Evolutionary conservation across 2,113 vertebrate species (phyloP).

Genomic region (Aegypius monachus): DNA sequence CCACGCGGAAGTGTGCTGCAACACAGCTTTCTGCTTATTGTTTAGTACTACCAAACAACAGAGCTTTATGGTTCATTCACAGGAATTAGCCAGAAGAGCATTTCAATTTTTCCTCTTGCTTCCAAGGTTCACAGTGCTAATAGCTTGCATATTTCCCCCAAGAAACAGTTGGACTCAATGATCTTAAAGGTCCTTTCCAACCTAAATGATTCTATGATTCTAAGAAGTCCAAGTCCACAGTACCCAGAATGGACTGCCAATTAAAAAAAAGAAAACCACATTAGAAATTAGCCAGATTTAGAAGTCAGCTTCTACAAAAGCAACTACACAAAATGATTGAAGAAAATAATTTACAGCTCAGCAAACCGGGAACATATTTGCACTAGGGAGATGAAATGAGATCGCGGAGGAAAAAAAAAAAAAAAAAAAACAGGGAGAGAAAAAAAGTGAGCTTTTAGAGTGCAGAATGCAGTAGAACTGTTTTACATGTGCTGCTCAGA

Average conservation of each 20-base stretch:
- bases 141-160: neutral
- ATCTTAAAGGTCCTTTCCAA: neutral
- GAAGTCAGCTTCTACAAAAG: neutral
- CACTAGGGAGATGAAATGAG: neutral
- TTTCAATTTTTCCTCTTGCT: neutral
- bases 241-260: neutral
- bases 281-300: neutral
- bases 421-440: too few species aligned
- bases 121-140: neutral
- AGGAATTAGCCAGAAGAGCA: neutral
- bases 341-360: neutral
- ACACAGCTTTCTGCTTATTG: neutral
- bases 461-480: neutral
- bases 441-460: neutral
- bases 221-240: neutral
- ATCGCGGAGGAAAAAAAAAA: accelerated
- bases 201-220: neutral
- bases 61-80: neutral
- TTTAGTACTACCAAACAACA: neutral
- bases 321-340: neutral
- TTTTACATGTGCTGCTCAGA: neutral
- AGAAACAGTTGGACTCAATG: neutral
- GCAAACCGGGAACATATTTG: neutral
- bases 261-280: accelerated
- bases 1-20: neutral